Base-by-base conservation (phyloP, 2,888 invertebrate genomes). In the Alsophila aescularia region DNA sequence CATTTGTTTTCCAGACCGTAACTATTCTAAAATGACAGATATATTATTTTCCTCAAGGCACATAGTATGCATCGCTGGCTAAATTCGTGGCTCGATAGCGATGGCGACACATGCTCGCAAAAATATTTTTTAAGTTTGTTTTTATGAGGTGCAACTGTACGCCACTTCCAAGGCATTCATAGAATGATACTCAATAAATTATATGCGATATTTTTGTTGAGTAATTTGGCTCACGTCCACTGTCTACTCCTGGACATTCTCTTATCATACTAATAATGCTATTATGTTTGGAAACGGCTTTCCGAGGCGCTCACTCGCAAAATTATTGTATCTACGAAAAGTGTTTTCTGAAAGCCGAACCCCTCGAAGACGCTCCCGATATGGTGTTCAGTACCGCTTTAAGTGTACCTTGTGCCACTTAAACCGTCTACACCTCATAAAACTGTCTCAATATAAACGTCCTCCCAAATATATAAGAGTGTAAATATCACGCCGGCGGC, bases 131-230 rank as follows among this genome's bases (percentile, higher is more conserved):
- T 74, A 77, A 83, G 70, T 82, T 83, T 85, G 79, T 86, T 90
- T 88, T 88, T 86, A 89, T 83, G 86, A 87, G 82, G 84, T 91
- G 89, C 89, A 90, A 87, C 82, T 81, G 82, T 84, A 80, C 70
- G 79, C 75, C 70, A 79, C 77, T 79, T 70, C 69, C 55, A 73
- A 83, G 79, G 78, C 75, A 88, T 85, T 79, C 80, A 84, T 83
- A 86, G 85, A 89, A 87, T 87, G 81, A 81, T 85, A 82, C 73
- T 72, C 73, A 83, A 90, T 89, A 89, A 90, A 87, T 90, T 89
- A 88, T 83, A 82, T 75, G 82, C 75, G 86, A 85, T 90, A 90
- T 90, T 90, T 90, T 88, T 85, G 84, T 85, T 79, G 77, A 74
- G 72, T 75, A 79, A 78, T 70, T 90, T 91, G 90, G 90, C 90